Conservation (phyloP, 2,888 invertebrate genomes). For the Gymnosoma rotundatum region DNA sequence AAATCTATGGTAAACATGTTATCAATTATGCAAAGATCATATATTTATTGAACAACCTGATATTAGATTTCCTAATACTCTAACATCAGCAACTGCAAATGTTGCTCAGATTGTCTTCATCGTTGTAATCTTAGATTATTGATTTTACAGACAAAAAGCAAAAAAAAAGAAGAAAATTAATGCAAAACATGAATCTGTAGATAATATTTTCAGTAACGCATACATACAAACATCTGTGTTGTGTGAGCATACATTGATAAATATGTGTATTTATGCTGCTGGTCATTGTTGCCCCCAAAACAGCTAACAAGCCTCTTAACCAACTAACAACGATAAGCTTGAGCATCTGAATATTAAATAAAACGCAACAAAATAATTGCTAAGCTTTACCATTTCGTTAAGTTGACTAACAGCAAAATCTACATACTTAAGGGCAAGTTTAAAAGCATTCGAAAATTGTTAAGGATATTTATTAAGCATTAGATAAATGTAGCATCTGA, state of each 20-base stretch:
- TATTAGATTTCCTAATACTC: conserved; percentile 38
- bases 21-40: conserved; percentile 64
- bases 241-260: background rate
- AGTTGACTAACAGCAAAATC: conserved; percentile 1
- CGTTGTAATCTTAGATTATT: conserved; percentile 68
- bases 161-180: background rate
- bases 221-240: background rate
- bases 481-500: too few relatives aligned
- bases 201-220: conserved; percentile 27
- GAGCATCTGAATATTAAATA: conserved; percentile 13
- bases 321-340: conserved; percentile 2
- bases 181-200: conserved; percentile 59
- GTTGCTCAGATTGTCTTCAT: conserved; percentile 32
- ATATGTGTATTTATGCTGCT: conserved; percentile 26
- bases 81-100: conserved; percentile 17
- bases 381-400: conserved; percentile 57
- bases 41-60: conserved; percentile 63
- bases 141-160: conserved; percentile 27
- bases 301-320: conserved; percentile 11
- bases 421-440: background rate
- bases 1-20: conserved; percentile 54
- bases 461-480: too few relatives aligned
- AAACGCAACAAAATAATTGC: conserved; percentile 11
- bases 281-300: conserved; percentile 30
- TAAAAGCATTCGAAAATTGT: conserved; percentile 27